Conservation (phyloP, 1,140 invertebrate species). For the Aphelenchoides besseyi region DNA sequence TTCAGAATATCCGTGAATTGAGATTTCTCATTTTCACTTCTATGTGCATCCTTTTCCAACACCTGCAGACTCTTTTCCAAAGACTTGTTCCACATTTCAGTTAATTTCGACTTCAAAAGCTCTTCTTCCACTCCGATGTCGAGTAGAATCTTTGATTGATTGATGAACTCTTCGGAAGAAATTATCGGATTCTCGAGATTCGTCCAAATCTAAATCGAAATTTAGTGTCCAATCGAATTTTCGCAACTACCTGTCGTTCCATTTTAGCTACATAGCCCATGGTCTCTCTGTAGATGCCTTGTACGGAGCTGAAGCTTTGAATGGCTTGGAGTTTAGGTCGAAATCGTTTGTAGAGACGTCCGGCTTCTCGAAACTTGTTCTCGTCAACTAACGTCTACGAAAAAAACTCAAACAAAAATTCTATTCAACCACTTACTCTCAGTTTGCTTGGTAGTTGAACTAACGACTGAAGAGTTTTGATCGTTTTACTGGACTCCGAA, state of each 20-base stretch:
- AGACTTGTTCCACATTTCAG: conserved; percentile 18
- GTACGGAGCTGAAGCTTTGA: not conserved
- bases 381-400: conserved; percentile 4
- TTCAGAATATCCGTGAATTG: conserved; percentile 24
- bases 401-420: not conserved
- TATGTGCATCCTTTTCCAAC: conserved; percentile 15
- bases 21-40: not conserved
- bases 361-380: not conserved
- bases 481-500: conserved; percentile 35
- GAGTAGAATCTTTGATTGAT: not conserved
- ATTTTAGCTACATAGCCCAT: not conserved
- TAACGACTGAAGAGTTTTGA: conserved; percentile 37
- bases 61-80: not conserved
- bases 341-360: not conserved
- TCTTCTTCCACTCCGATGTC: conserved; percentile 10
- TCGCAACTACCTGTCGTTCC: not conserved
- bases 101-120: conserved; percentile 16
- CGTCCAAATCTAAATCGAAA: not conserved
- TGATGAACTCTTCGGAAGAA: conserved; percentile 25
- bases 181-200: conserved; percentile 12
- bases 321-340: not conserved
- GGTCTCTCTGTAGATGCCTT: not conserved
- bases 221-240: not conserved
- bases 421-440: conserved; percentile 1
- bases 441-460: conserved; percentile 35